A percentile compares a stretch with the other conserved stretches of the same genome.
Conservation (phyloP, 2,113 vertebrate genomes). For the Formicarius rufipectus region DNA sequence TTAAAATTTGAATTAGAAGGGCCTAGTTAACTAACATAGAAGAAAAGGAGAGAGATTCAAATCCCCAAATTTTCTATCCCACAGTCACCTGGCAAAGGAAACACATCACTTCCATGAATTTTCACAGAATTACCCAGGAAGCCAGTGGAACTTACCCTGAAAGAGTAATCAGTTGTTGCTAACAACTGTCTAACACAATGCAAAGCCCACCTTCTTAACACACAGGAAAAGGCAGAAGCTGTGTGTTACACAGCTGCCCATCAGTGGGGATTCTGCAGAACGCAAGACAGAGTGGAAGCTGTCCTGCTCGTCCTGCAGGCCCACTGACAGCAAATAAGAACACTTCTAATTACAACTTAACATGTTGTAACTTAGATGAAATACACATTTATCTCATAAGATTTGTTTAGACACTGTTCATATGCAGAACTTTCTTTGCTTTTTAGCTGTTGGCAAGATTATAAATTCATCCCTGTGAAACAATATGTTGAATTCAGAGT, state of each 20-base stretch:
- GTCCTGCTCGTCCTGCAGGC: background rate
- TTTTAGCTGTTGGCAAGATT: background rate
- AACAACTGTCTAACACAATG: background rate
- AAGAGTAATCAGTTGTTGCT: background rate
- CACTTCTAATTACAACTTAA: background rate
- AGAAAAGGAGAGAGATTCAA: background rate
- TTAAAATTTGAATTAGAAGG: background rate
- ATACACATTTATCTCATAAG: background rate
- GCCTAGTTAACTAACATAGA: background rate
- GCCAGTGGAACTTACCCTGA: background rate
- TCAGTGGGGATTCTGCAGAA: background rate
- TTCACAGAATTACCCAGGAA: background rate
- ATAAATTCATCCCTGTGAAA: background rate
- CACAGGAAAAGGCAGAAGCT: background rate
- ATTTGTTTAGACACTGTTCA: background rate
- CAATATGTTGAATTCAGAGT: background rate
- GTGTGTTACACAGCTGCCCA: background rate
- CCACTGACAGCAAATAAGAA: background rate
- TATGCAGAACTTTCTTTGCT: background rate
- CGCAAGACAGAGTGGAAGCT: background rate
- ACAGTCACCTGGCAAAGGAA: background rate
- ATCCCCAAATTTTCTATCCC: background rate
- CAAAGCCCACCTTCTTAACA: background rate
- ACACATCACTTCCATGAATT: background rate
- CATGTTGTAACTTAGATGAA: background rate